These are phyloP conservation scores for Clarias laeviceps DNA, from an alignment of 2,797 vertebrate genomes.

Conservation along the genomic window DNA sequence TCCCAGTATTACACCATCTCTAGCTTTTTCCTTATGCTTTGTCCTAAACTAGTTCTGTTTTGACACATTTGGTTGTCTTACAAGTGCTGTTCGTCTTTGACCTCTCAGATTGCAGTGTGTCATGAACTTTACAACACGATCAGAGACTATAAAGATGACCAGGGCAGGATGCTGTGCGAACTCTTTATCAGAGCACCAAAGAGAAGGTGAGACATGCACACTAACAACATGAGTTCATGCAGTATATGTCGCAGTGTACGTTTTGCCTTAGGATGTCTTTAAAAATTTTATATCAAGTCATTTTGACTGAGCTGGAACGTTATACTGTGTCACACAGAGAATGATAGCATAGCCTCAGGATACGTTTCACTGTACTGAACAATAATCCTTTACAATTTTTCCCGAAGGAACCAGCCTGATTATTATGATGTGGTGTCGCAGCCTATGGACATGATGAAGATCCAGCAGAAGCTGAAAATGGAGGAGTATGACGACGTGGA, in stretches of 20 bases:
- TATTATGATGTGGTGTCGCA: conserved; percentile 98
- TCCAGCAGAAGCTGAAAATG: conserved; percentile 99
- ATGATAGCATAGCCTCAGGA: neutral
- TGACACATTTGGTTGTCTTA: neutral
- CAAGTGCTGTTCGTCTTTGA: neutral
- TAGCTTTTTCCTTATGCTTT: neutral
- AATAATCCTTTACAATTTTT: neutral
- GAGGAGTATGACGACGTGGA: conserved; percentile 98
- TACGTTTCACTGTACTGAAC: neutral
- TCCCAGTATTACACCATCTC: neutral
- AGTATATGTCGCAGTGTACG: neutral
- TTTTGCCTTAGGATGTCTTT: neutral
- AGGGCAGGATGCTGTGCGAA: conserved; percentile 94
- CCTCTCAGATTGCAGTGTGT: conserved; percentile 90
- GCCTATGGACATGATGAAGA: conserved; percentile 99
- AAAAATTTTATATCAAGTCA: neutral
- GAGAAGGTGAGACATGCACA: conserved; percentile 78
- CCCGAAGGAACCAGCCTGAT: conserved; percentile 92
- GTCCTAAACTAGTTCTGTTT: neutral
- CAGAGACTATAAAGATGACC: conserved; percentile 97
- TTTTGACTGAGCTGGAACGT: neutral
- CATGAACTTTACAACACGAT: conserved; percentile 98
- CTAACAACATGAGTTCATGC: neutral
- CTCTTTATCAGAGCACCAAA: conserved; percentile 97
- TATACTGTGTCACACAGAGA: neutral